Evolutionary conservation across 2,113 vertebrate genomes (phyloP).

Genomic region (Cygnus buccinator): DNA sequence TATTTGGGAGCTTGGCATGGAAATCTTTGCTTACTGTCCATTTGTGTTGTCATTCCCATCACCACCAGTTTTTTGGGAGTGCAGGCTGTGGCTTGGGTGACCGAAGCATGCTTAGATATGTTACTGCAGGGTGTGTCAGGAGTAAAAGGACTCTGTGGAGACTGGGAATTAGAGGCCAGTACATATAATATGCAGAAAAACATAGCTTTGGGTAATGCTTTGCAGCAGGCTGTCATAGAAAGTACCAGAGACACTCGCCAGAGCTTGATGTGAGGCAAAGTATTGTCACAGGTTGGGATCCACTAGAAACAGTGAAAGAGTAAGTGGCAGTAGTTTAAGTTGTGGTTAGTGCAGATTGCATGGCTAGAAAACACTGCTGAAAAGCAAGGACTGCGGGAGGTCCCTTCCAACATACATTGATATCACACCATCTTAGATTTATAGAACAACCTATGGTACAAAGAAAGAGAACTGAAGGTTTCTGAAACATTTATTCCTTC

Average conservation of each 20-base stretch:
- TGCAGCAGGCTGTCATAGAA: background rate
- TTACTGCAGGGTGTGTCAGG: background rate
- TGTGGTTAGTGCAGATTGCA: background rate
- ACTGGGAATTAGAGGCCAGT: background rate
- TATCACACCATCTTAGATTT: background rate
- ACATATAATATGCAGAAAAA: no score
- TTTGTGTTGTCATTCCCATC: background rate
- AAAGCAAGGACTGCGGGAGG: background rate
- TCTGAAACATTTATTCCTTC: background rate
- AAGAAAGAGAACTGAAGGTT: background rate
- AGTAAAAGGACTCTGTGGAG: background rate
- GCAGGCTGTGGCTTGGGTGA: background rate
- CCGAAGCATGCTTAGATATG: background rate
- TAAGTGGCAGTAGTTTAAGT: background rate
- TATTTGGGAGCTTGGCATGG: background rate
- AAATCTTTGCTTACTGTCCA: background rate
- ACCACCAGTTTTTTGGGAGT: background rate
- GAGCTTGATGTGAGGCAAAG: background rate
- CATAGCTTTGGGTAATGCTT: background rate
- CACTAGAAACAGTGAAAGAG: background rate
- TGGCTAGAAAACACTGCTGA: background rate
- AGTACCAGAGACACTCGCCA: background rate
- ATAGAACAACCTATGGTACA: background rate
- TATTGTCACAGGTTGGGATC: background rate
- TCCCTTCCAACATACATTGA: background rate